Evolutionary conservation across 2,797 vertebrate species (phyloP), one percentile per base, ranked within the genome.

Genomic region (Cyprinella venusta): DNA sequence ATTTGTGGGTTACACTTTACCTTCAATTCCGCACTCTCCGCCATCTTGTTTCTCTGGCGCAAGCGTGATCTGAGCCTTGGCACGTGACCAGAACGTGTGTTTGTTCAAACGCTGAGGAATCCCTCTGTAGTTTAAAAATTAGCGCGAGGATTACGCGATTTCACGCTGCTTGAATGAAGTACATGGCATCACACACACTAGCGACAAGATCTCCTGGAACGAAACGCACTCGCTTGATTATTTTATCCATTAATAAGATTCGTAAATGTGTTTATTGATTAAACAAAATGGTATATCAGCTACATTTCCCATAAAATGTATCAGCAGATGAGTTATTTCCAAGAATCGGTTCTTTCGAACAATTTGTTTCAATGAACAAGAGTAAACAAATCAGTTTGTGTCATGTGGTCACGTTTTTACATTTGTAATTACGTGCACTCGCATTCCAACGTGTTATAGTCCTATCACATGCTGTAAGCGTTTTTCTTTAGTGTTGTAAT

Each of bases 1-100:
- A 95, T 93, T 91, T 89, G 93, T 69, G 85, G 92, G 93, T 92
- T 95, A 96, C 94, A 94, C 95, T 96, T 97, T 99, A 98, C 97
- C 97, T 99, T 98, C 96, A 98, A 97, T 98, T 98, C 97, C 96
- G 97, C 96, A 98, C 97, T 97, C 95, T 98, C 98, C 97, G 97
- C 98, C 97, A 98, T 98, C 97, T 99, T 98, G 96, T 97, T 95
- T 95, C 93, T 95, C 93, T 90, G 90, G 95, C 95, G 95, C 95
- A 95, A 90, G 96, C 95, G 96, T 93, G 95, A 80, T 94, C 91
- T 89, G 86, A 21, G 89, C 90, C 92, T 90, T 92, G 92, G 93
- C 93, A 92, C 93, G 88, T 92, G 93, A 91, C 91, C 83, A 88
- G 86, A 86, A 88, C 64, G 71, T 68, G 76, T 6, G 36, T 69